phyloP scores from a whole-genome alignment of 1,140 invertebrate genomes.

The Zaprionus kolodkinae region DNA sequence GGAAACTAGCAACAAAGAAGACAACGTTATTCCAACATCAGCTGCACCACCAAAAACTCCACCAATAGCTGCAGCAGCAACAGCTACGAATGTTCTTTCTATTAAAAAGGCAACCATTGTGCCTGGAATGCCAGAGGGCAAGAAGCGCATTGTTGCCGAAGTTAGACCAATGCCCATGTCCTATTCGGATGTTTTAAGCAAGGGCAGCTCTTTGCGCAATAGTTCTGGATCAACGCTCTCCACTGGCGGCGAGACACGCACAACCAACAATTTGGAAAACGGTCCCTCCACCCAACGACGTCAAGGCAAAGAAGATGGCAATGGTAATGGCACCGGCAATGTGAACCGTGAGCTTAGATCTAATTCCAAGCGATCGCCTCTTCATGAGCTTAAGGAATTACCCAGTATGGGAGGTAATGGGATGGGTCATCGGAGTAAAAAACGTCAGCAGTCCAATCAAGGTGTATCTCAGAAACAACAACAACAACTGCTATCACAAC shows the following conservation, averaged over 20 bases:
- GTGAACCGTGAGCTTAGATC: constrained; percentile 47
- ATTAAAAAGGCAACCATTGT: constrained; percentile 74
- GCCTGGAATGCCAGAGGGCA: constrained; percentile 66
- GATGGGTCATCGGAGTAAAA: constrained; percentile 55
- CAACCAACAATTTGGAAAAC: constrained; percentile 45
- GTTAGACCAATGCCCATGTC: constrained; percentile 93
- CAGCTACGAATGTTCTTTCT: constrained; percentile 41
- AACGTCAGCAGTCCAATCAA: constrained; percentile 57
- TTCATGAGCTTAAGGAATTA: constrained; percentile 72
- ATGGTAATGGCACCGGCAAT: constrained; percentile 7
- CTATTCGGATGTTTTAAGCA: constrained; percentile 92
- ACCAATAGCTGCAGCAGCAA: constrained; percentile 15
- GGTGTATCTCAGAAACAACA: constrained; percentile 31
- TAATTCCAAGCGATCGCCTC: constrained; percentile 65
- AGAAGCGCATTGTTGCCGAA: constrained; percentile 91
- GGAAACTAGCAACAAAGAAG: constrained; percentile 14
- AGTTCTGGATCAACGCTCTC: neutral
- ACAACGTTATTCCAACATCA: constrained; percentile 2
- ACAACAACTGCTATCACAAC: constrained; percentile 32
- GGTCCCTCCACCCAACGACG: constrained; percentile 43
- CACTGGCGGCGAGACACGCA: constrained; percentile 28
- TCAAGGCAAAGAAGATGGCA: constrained; percentile 59
- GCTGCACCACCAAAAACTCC: neutral
- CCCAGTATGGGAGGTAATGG: constrained; percentile 29
- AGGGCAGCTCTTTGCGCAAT: constrained; percentile 84